Percentiles rank a stretch among this genome's conserved stretches.
These are phyloP conservation scores for Polypedilum pembai DNA, from an alignment of 1,140 invertebrate species.

Conservation along the genomic window DNA sequence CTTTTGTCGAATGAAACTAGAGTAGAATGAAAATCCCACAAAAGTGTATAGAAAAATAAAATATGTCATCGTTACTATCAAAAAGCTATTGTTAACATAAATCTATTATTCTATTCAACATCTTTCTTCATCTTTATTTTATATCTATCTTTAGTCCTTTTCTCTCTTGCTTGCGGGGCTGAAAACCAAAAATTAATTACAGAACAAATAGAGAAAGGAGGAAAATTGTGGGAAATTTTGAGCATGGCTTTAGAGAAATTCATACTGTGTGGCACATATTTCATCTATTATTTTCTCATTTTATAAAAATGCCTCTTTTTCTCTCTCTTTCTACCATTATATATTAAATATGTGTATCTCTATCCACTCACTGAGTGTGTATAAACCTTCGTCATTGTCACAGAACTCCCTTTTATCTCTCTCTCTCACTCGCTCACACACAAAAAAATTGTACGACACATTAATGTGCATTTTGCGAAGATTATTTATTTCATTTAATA, in stretches of 20 bases:
- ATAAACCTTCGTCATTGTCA: constrained; percentile 14
- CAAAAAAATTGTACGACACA: neutral
- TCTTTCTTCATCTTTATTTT: neutral
- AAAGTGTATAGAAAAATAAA: constrained; percentile 1
- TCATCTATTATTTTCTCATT: constrained; percentile 14
- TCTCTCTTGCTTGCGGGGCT: neutral
- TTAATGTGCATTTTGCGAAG: constrained; percentile 12
- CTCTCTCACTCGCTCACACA: neutral
- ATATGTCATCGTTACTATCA: constrained; percentile 18
- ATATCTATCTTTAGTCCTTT: too few species aligned
- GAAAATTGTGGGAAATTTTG: constrained; percentile 18
- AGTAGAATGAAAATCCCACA: neutral
- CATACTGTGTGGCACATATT: constrained; percentile 11
- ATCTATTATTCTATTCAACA: constrained; percentile 18
- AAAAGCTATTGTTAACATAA: constrained; percentile 14
- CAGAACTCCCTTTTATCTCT: neutral
- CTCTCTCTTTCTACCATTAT: neutral
- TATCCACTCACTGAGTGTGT: neutral
- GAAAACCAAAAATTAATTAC: constrained; percentile 14
- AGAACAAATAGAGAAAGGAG: constrained; percentile 4
- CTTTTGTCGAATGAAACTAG: too few species aligned
- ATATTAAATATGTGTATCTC: neutral
- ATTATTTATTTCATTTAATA: constrained; percentile 20
- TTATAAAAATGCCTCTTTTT: neutral
- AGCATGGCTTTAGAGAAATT: constrained; percentile 18